phyloP scores from a whole-genome alignment of 2,888 invertebrate species.

The Petrophora chlorosata region DNA sequence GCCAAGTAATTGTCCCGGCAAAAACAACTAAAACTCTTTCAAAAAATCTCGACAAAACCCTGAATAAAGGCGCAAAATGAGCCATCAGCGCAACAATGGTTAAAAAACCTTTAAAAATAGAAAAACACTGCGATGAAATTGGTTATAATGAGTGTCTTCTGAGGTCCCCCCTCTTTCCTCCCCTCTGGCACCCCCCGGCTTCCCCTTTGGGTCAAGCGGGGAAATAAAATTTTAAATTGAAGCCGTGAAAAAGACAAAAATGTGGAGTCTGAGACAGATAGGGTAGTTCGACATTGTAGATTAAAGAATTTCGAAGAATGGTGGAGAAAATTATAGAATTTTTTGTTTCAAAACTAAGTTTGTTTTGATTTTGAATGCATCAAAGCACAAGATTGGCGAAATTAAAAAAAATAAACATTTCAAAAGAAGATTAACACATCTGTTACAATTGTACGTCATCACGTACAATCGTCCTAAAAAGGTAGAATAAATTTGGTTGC shows the following conservation, averaged over 20 bases:
- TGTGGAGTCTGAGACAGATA: slow-evolving; percentile 51
- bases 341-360: background rate
- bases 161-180: slow-evolving; percentile 42
- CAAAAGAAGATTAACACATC: too few relatives aligned
- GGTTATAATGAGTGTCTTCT: slow-evolving; percentile 79
- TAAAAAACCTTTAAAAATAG: slow-evolving; percentile 20
- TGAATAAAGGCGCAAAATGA: slow-evolving; percentile 71
- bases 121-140: slow-evolving; percentile 73
- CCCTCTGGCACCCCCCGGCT: slow-evolving; percentile 30
- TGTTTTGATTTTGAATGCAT: background rate
- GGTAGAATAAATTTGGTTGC: too few relatives aligned
- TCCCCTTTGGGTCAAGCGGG: slow-evolving; percentile 73
- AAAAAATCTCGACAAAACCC: slow-evolving; percentile 56
- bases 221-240: slow-evolving; percentile 80
- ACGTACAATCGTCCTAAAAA: too few relatives aligned
- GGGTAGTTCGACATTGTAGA: slow-evolving; percentile 31
- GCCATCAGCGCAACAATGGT: slow-evolving; percentile 59
- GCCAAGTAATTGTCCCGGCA: slow-evolving; percentile 26
- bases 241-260: slow-evolving; percentile 77
- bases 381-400: too few relatives aligned
- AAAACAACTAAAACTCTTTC: slow-evolving; percentile 25
- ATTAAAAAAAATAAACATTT: too few relatives aligned
- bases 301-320: background rate
- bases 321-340: background rate
- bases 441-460: too few relatives aligned